Base-by-base conservation (phyloP, 1,140 invertebrate species). In the Laupala kohalensis region DNA sequence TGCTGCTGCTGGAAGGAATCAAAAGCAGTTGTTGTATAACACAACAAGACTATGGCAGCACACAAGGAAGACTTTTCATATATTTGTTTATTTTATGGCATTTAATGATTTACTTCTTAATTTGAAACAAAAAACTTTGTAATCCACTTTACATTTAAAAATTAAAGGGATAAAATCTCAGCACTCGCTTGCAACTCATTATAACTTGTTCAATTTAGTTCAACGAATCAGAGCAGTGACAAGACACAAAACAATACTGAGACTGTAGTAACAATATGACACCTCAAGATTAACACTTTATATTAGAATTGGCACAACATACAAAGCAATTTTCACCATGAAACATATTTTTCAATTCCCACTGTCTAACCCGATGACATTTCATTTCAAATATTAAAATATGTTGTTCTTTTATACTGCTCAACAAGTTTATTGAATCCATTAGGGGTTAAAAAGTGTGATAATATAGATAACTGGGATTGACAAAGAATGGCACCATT, bases 121-220 rank as follows among this genome's bases (percentile, higher is more conserved):
- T 68, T 68, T n/a, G 26, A 25, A 68, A 66, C 12, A 66, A 15
- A 25, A 12, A 15, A 66, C 25, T 29, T 6, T 28, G 29, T 25
- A 25, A 68, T 68, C 27, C 26, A 68, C 29, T 68, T 68, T 5
- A 29, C 26, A 68, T 68, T 68, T 6, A 28, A 68, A 68, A 68
- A 66, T 53, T 53, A 13, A 53, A 53, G 37, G 19, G 9, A 13
- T 13, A 53, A 53, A 13, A 53, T 53, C 37, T 53, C 37, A 53
- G 37, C 37, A 53, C 37, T 53, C 37, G 19, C 37, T 53, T 53
- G 37, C 37, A 1, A 53, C 9, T 53, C 9, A 19, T 53, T 13
- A 53, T 53, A 53, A 9, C 19, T 53, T 53, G 37, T 53, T 9
- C 9, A 19, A 1, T 53, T 53, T 4, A 53, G 37, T 53, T 53